Conservation (phyloP, 2,797 vertebrate genomes). For the Salarias fasciatus region DNA sequence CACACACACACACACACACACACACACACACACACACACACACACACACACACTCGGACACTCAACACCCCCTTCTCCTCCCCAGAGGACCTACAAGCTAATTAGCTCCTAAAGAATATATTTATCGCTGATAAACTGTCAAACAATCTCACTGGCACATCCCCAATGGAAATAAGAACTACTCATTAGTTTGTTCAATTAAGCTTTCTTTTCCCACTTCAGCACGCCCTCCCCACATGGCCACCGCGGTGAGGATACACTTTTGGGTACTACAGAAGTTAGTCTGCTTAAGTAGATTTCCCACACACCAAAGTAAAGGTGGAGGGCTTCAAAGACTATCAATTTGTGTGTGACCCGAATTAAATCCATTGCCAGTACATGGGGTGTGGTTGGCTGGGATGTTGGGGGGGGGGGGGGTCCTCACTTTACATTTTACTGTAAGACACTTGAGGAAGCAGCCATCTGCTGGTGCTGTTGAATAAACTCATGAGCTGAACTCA, state of each 20-base stretch:
- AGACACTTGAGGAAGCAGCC: constrained; percentile 28
- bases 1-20: not conserved
- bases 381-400: not conserved
- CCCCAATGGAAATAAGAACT: constrained; percentile 82
- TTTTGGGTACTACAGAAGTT: constrained; percentile 64
- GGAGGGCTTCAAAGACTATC: constrained; percentile 24
- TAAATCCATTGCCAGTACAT: constrained; percentile 21
- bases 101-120: constrained; percentile 86
- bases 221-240: constrained; percentile 61
- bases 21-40: constrained; percentile 13
- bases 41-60: constrained; percentile 69
- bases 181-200: constrained; percentile 87
- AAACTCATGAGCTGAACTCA: constrained; percentile 55
- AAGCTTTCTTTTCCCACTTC: constrained; percentile 80
- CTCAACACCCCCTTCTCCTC: constrained; percentile 69
- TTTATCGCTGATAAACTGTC: constrained; percentile 88
- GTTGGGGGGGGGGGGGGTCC: constrained; percentile 1
- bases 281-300: constrained; percentile 35
- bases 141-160: constrained; percentile 84
- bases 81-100: constrained; percentile 74
- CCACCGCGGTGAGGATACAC: constrained; percentile 52
- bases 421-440: constrained; percentile 39
- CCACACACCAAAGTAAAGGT: constrained; percentile 19
- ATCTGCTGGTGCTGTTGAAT: constrained; percentile 57
- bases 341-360: constrained; percentile 41